Conservation (phyloP, 2,113 vertebrate species). For the Cyphomyrus plagiostoma region DNA sequence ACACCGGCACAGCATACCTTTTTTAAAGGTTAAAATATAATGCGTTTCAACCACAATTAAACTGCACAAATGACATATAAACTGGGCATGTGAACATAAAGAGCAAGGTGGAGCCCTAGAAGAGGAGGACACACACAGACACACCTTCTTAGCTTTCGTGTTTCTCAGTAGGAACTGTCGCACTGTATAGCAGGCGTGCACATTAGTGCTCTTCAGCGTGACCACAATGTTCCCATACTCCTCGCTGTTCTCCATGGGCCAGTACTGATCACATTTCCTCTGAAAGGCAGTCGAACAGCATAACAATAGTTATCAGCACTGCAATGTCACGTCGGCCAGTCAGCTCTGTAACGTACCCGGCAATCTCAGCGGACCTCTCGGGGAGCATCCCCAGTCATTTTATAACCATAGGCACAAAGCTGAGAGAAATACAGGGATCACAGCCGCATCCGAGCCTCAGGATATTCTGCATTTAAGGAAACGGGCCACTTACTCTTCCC, state of each 20-base stretch:
- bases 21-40: not conserved
- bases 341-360: not conserved
- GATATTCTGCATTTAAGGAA: not conserved
- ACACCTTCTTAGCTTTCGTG: conserved; percentile 89
- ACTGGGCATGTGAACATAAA: not conserved
- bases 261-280: conserved; percentile 98
- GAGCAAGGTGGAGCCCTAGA: not conserved
- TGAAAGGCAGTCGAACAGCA: conserved; percentile 40
- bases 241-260: conserved; percentile 91
- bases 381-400: not conserved
- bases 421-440: not conserved
- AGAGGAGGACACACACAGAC: not conserved
- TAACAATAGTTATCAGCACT: not conserved
- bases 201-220: conserved; percentile 87
- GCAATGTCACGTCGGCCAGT: not conserved
- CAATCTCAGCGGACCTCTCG: not conserved
- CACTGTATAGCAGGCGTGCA: conserved; percentile 91
- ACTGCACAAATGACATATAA: not conserved
- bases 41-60: not conserved
- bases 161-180: conserved; percentile 85
- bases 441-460: not conserved
- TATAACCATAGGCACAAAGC: not conserved
- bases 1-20: not conserved
- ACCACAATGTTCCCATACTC: conserved; percentile 93
- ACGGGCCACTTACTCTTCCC: conserved; percentile 78